phyloP scores from a whole-genome alignment of 2,113 vertebrate genomes.

The Vidua macroura region DNA sequence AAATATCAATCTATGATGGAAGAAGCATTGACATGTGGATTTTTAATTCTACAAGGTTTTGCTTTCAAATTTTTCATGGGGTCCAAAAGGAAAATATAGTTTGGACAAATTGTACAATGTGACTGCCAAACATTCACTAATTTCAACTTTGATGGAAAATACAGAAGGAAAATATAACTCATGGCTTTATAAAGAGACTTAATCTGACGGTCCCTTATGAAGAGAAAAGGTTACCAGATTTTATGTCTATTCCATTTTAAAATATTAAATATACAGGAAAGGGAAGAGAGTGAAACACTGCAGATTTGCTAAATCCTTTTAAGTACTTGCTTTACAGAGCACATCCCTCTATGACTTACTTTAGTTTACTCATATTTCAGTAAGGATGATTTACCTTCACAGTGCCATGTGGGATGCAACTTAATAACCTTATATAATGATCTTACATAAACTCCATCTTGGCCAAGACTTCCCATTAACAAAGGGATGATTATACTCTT shows the following conservation, averaged over 20 bases:
- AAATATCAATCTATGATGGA: background rate
- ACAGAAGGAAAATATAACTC: background rate
- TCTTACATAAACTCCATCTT: constrained; percentile 48
- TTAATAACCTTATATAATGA: constrained; percentile 53
- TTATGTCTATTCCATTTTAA: background rate
- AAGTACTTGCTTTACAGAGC: background rate
- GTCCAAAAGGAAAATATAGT: background rate
- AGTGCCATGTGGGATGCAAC: background rate
- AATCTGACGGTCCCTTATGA: background rate
- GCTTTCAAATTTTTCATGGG: background rate
- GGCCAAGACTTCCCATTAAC: constrained; percentile 15
- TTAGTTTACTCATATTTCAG: background rate
- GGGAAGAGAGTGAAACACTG: background rate
- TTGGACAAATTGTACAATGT: background rate
- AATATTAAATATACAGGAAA: background rate
- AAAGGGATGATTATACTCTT: constrained; percentile 16
- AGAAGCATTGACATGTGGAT: background rate
- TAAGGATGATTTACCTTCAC: constrained; percentile 21
- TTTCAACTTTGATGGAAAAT: background rate
- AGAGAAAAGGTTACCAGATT: background rate
- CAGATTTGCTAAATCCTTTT: background rate
- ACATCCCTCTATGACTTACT: background rate
- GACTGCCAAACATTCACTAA: background rate
- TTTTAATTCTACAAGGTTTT: background rate
- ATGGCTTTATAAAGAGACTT: background rate